Evolutionary conservation across 2,888 invertebrate genomes (phyloP).

Genomic region (Rotaria macrura): DNA sequence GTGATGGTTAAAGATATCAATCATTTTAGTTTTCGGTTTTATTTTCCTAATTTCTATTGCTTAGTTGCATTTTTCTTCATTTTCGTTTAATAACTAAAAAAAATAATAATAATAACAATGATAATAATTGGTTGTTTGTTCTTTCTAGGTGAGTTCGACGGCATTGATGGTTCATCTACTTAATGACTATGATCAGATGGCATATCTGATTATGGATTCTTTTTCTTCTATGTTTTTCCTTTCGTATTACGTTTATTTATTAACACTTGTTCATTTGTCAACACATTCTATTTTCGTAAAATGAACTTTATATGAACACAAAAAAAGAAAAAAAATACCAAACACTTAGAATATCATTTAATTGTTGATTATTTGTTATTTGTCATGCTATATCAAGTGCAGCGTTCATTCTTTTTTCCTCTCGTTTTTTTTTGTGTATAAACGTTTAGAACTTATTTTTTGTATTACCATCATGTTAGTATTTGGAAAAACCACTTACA

Average conservation of each 20-base stretch:
- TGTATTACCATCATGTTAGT: not conserved
- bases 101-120: not conserved
- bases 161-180: not conserved
- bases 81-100: too few relatives aligned
- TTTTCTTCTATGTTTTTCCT: not conserved
- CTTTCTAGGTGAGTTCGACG: not conserved
- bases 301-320: not conserved
- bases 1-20: not conserved
- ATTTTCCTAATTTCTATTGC: too few relatives aligned
- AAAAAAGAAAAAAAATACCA: too few relatives aligned
- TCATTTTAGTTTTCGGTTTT: too few relatives aligned
- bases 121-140: not conserved
- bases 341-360: too few relatives aligned
- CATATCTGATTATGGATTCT: not conserved
- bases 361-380: too few relatives aligned
- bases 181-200: not conserved
- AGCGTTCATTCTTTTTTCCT: too few relatives aligned
- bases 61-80: too few relatives aligned
- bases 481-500: not conserved
- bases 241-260: constrained; percentile 4
- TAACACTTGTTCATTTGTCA: not conserved
- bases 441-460: constrained; percentile 2
- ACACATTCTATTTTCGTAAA: not conserved
- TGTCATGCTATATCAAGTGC: not conserved
- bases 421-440: not conserved